Evolutionary conservation across 2,888 invertebrate genomes (phyloP), one percentile per base, ranked within the genome.

Genomic region (Acrobasis suavella): DNA sequence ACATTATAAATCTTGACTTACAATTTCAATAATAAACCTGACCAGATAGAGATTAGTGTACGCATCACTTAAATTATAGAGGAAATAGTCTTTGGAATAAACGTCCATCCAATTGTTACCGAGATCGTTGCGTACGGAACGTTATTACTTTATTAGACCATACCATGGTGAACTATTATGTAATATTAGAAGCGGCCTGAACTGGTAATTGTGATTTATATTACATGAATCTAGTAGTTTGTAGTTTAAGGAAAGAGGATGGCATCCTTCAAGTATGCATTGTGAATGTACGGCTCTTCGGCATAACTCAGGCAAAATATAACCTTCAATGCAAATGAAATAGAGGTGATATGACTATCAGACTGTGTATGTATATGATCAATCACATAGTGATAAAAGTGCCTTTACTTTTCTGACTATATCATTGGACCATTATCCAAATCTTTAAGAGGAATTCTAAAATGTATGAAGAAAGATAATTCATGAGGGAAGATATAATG

Each of bases 111-210:
- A 50, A 60, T 60, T 38, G 59, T 50, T 38, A 60, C 9, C 14
- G 50, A 60, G 50, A 59, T 50, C 50, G 59, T 60, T 61, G 61
- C 61, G 61, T 61, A 61, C 59, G 50, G 50, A 59, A 51, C 50
- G 37, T 61, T 60, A 60, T 60, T 60, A 52, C 52, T 60, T 51
- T 55, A 55, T 55, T 56, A 56, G 42, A 42, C 42, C 42, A 42
- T 17, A 39, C 56, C 17, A 17, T 17, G 46, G 12, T 22, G 38
- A 56, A 56, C 55, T 39, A 56, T 56, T 56, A 56, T 56, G 14
- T 56, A 22, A 39, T 42, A 56, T 56, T 56, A 42, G 56, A 46
- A 46, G 42, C 56, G 15, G 54, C 54, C 9, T 52, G 37, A 16
- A 56, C 16, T 42, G 56, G 42, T 56, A 12, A 46, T 56, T 42